Base-by-base conservation (phyloP, 2,113 vertebrate genomes). In the Neomonachus schauinslandi region DNA sequence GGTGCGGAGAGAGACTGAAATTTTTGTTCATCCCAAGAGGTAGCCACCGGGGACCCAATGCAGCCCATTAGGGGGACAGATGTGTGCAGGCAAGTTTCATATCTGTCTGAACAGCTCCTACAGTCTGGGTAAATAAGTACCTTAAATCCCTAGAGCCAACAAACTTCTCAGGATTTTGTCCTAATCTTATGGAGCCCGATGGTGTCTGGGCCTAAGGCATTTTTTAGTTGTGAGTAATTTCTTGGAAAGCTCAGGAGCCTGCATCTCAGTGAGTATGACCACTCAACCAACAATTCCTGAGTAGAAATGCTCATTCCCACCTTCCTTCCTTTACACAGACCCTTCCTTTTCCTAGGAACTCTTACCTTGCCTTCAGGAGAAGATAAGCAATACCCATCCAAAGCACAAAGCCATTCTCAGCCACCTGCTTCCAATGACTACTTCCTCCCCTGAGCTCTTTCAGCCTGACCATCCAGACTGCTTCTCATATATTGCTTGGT, bases 221-320 rank as follows among this genome's bases (percentile, higher is more conserved):
- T 97, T 96, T 96, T 67, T 97, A 97, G 97, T 94, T 96, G 88
- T 55, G 83, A 90, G 28, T 90, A 96, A 92, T 71, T 95, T 88
- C 26, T 81, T 51, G 1, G 28, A 82, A 95, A 61, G 15, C 11
- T 76, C 61, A 55, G 42, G 15, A 86, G 15, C 13, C 11, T 80
- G 33, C 36, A 16, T 93, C 28, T 42, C 16, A 36, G 28, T 7
- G 63, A 95, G 33, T 15, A 7, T 59, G 63, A 26, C 26, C 39
- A 18, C 22, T 33, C 14, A 69, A 80, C 71, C 39, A 15, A 46
- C 5, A 1, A 74, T 92, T 89, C 61, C 24, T 57, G 69, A 42
- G 71, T 18, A 69, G 55, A 72, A 67, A 14, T 18, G 15, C 0
- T 92, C 36, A 46, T 71, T 39, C 8, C 28, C 2, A 61, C 14